Base-by-base conservation (phyloP, 2,797 vertebrate genomes). In the Gouania willdenowi region DNA sequence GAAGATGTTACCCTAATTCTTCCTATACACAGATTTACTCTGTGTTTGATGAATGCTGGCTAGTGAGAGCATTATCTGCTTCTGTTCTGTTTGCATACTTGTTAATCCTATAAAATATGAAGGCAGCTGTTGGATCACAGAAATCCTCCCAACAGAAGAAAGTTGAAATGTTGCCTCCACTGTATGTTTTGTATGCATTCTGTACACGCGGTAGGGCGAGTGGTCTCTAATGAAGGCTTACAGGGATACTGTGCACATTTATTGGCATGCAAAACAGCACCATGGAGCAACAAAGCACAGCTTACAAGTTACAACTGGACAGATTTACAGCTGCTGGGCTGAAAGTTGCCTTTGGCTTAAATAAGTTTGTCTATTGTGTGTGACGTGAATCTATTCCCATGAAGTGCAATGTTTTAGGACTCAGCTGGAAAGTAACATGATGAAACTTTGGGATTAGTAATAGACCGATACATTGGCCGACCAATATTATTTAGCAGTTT, bases 101-200 rank as follows among this genome's bases (percentile, higher is more conserved):
- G 22, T 51, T 70, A 66, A 69, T 69, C 61, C 39, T 29, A 11
- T 28, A 36, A 24, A 37, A 20, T 42, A 38, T 36, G 36, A 36
- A 21, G 31, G 41, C 41, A 52, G 57, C 44, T 62, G 27, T 44
- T 51, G 31, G 28, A 41, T 42, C 24, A 34, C 20, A 24, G n/a
- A 21, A 13, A 28, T 13, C 35, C 54, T 40, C 13, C 27, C 20
- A 48, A 44, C 48, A 60, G 58, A 74, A 59, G 51, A 64, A 75
- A n/a, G n/a, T n/a, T n/a, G n/a, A n/a, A 71, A 50, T 5, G 44
- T 20, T 23, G 41, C 53, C 27, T 25, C n/a, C 31, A 29, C 24
- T 49, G 50, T 50, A 53, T 61, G 53, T 37, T 52, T 21, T 52
- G 46, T 46, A 33, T 26, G 51, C 32, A 18, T 23, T 8, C 26